These are phyloP conservation scores for Musca vetustissima DNA, from an alignment of 1,140 invertebrate genomes.

Conservation along the genomic window DNA sequence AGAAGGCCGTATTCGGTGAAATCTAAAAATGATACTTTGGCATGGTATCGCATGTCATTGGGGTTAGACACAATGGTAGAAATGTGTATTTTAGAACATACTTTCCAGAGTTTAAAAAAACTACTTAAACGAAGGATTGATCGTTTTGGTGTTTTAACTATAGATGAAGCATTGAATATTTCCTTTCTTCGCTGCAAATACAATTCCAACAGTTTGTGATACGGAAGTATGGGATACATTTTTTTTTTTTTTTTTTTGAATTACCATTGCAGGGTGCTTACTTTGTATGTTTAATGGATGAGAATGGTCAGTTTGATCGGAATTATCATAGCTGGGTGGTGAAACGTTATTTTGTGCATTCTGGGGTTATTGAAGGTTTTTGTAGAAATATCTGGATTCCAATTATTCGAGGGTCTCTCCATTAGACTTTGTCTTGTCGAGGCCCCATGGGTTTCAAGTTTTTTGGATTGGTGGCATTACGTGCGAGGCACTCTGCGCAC, in stretches of 20 bases:
- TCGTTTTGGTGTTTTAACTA: background rate
- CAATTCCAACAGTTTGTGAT: background rate
- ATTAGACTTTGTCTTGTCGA: background rate
- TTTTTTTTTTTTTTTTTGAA: too few relatives aligned
- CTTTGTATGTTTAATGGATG: background rate
- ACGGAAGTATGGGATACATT: background rate
- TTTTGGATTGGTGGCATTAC: background rate
- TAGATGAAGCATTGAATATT: background rate
- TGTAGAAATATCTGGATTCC: background rate
- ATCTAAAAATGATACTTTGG: conserved; percentile 9
- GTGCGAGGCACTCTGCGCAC: background rate
- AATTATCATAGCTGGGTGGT: background rate
- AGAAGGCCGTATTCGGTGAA: conserved; percentile 8
- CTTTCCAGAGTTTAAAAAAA: conserved; percentile 21
- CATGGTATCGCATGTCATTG: conserved; percentile 15
- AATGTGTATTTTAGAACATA: background rate
- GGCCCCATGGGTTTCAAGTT: background rate
- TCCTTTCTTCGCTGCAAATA: background rate
- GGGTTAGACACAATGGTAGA: conserved; percentile 11
- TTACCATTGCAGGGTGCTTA: background rate
- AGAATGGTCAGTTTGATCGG: background rate
- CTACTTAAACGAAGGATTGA: background rate
- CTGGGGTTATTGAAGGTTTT: background rate
- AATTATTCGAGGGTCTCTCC: background rate
- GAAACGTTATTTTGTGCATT: background rate